A percentile compares a stretch with the other conserved stretches of the same genome.
phyloP scores from a whole-genome alignment of 2,797 vertebrate genomes.

The Knipowitschia caucasica region DNA sequence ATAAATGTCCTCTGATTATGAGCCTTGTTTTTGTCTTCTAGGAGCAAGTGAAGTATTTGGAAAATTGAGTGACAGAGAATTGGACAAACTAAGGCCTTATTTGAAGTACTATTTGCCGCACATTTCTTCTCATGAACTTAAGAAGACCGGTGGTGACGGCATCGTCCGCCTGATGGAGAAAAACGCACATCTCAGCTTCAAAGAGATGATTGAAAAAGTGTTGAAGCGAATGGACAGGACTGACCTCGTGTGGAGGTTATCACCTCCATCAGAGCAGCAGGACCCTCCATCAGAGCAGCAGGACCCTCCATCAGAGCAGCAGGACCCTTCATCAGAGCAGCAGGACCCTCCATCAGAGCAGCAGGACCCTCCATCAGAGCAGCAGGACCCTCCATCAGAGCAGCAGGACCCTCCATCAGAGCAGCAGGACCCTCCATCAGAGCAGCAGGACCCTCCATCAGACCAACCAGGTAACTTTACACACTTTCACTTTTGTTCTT shows the following conservation, averaged over 20 bases:
- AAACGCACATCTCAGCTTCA: background rate
- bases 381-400: no score
- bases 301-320: no score
- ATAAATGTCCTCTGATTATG: no score
- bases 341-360: no score
- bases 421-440: no score
- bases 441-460: no score
- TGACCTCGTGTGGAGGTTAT: background rate
- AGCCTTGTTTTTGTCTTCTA: background rate
- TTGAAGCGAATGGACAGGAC: background rate
- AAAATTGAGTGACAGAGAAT: background rate
- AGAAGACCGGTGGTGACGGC: background rate
- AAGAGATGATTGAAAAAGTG: background rate
- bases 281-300: no score
- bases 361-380: no score
- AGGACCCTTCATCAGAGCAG: no score
- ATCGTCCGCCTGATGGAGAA: background rate
- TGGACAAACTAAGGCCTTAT: background rate
- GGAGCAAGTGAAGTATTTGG: background rate
- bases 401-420: no score
- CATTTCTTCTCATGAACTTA: background rate
- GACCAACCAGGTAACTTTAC: no score
- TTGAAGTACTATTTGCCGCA: background rate
- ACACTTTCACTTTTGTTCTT: no score
- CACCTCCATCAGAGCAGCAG: background rate